phyloP scores from a whole-genome alignment of 1,140 invertebrate genomes.

The Idris sp. region DNA sequence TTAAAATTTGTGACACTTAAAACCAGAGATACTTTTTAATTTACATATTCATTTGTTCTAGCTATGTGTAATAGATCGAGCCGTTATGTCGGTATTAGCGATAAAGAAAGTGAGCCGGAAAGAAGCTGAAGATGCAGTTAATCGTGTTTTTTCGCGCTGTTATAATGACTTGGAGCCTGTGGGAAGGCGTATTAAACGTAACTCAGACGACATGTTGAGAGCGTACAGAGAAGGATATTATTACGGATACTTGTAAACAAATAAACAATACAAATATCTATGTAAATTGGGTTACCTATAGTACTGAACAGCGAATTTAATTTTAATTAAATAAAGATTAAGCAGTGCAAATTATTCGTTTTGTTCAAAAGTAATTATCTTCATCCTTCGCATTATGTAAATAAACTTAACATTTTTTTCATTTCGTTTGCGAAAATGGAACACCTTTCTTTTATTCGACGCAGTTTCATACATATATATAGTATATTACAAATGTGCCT shows the following conservation, averaged over 20 bases:
- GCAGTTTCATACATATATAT: too few relatives aligned
- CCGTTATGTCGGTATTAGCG: constrained; percentile 88
- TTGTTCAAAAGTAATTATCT: constrained; percentile 13
- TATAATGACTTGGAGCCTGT: constrained; percentile 96
- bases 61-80: constrained; percentile 94
- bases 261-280: neutral
- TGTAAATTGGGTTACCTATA: constrained; percentile 28
- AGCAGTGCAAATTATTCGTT: constrained; percentile 18
- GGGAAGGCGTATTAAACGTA: constrained; percentile 88
- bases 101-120: constrained; percentile 85
- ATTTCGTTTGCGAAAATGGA: too few relatives aligned
- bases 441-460: too few relatives aligned
- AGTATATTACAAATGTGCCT: too few relatives aligned
- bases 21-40: too few relatives aligned
- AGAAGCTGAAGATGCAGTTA: constrained; percentile 87
- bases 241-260: constrained; percentile 55
- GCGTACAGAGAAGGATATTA: constrained; percentile 79
- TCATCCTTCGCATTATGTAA: too few relatives aligned
- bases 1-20: too few relatives aligned
- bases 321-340: constrained; percentile 19
- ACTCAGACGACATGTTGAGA: constrained; percentile 86
- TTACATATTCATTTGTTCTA: constrained; percentile 73
- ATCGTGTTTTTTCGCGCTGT: constrained; percentile 94
- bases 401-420: too few relatives aligned
- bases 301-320: constrained; percentile 41